Evolutionary conservation across 2,797 vertebrate genomes (phyloP).

Genomic region (Semaprochilodus insignis): DNA sequence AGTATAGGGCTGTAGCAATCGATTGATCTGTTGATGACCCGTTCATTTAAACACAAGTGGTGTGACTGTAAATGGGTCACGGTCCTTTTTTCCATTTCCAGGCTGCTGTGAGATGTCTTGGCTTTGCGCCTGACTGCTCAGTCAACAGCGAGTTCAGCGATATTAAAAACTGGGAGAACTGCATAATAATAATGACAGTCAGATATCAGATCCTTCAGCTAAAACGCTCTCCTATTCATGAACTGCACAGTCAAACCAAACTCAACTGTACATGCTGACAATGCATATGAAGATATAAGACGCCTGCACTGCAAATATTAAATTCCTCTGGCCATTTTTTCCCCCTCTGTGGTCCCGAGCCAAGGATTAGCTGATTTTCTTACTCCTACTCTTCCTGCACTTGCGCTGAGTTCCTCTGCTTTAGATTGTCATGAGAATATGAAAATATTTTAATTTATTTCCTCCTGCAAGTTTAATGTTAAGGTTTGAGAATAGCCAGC

Average conservation of each 20-base stretch:
- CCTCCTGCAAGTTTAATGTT: background rate
- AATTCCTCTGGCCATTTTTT: conserved; percentile 1
- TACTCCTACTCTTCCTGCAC: background rate
- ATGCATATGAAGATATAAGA: background rate
- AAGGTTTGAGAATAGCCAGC: background rate
- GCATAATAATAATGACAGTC: background rate
- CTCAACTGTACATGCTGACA: background rate
- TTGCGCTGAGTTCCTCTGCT: background rate
- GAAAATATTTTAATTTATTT: background rate
- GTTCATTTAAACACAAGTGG: no score
- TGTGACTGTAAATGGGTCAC: no score
- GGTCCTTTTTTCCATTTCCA: no score
- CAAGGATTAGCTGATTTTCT: background rate
- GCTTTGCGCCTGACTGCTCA: background rate
- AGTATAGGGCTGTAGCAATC: no score
- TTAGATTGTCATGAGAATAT: background rate
- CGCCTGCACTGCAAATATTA: conserved; percentile 11
- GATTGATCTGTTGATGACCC: no score
- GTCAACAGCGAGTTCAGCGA: background rate
- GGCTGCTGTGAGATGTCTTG: background rate
- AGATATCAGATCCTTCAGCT: background rate
- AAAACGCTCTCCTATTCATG: background rate
- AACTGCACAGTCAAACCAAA: background rate
- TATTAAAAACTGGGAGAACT: background rate
- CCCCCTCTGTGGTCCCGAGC: background rate